phyloP scores from a whole-genome alignment of 2,888 invertebrate genomes.

The Megaustenia siamemsis region DNA sequence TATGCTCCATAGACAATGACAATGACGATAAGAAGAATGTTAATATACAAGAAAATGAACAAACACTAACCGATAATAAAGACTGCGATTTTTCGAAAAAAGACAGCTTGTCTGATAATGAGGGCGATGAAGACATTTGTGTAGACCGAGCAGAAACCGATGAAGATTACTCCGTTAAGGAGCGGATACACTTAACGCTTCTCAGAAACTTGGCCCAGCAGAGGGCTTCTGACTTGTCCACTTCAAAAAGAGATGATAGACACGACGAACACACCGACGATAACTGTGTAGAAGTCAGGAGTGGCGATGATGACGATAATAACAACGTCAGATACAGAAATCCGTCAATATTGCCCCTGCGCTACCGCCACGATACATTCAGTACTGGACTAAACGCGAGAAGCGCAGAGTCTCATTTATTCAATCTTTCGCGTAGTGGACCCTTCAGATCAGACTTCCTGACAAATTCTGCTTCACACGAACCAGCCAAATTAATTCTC shows the following conservation, averaged over 20 bases:
- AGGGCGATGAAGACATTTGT: slow-evolving; percentile 25
- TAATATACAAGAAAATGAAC: background rate
- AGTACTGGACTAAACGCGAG: slow-evolving; percentile 1
- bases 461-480: background rate
- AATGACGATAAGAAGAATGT: background rate
- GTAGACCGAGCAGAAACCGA: slow-evolving; percentile 28
- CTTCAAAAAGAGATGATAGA: slow-evolving; percentile 16
- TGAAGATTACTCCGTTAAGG: slow-evolving; percentile 1
- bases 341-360: background rate
- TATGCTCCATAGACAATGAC: slow-evolving; percentile 15
- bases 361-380: background rate
- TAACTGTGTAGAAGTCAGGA: slow-evolving; percentile 2
- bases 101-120: slow-evolving; percentile 18
- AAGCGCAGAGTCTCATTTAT: slow-evolving; percentile 28
- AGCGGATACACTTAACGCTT: slow-evolving; percentile 10
- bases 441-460: slow-evolving; percentile 29
- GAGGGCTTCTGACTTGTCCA: background rate
- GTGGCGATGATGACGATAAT: slow-evolving; percentile 20
- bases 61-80: background rate
- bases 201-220: slow-evolving; percentile 5
- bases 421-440: slow-evolving; percentile 16
- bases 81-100: slow-evolving; percentile 5
- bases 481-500: slow-evolving; percentile 31
- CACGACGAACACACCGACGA: slow-evolving; percentile 56
- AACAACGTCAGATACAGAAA: slow-evolving; percentile 31